These are phyloP conservation scores for Ectemnius lituratus DNA, from an alignment of 2,888 invertebrate species.

Conservation along the genomic window DNA sequence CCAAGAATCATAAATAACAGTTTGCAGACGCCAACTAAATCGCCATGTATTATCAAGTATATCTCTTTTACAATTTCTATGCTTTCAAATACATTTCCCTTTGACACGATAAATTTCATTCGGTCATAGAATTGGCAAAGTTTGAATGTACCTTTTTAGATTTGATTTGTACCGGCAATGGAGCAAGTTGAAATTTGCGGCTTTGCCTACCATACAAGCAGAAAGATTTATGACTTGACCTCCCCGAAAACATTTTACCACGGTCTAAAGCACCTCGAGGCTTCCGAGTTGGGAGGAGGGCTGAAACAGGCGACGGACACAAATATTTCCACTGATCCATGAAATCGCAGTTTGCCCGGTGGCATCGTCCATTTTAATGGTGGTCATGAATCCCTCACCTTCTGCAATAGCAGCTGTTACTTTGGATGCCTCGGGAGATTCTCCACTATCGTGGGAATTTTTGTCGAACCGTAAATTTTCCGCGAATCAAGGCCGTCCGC, in stretches of 20 bases:
- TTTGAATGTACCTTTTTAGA: too few species aligned
- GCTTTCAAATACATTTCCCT: too few species aligned
- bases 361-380: constrained; percentile 24
- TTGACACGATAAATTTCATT: too few species aligned
- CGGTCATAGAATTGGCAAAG: too few species aligned
- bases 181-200: too few species aligned
- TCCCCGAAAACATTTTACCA: constrained; percentile 33
- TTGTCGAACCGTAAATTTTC: constrained; percentile 52
- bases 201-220: not conserved
- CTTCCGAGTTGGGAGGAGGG: not conserved
- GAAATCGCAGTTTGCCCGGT: constrained; percentile 30
- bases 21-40: too few species aligned
- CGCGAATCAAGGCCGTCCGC: constrained; percentile 42
- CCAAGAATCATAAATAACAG: too few species aligned
- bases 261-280: not conserved
- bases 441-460: constrained; percentile 47
- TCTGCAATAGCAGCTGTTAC: not conserved
- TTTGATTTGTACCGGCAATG: too few species aligned
- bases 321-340: constrained; percentile 40
- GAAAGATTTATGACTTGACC: constrained; percentile 19
- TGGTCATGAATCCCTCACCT: constrained; percentile 25
- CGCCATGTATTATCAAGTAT: too few species aligned
- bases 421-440: not conserved
- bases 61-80: too few species aligned
- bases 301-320: constrained; percentile 10